These are phyloP conservation scores for Sarcophaga peregrina DNA, from an alignment of 1,140 invertebrate genomes.

Conservation along the genomic window DNA sequence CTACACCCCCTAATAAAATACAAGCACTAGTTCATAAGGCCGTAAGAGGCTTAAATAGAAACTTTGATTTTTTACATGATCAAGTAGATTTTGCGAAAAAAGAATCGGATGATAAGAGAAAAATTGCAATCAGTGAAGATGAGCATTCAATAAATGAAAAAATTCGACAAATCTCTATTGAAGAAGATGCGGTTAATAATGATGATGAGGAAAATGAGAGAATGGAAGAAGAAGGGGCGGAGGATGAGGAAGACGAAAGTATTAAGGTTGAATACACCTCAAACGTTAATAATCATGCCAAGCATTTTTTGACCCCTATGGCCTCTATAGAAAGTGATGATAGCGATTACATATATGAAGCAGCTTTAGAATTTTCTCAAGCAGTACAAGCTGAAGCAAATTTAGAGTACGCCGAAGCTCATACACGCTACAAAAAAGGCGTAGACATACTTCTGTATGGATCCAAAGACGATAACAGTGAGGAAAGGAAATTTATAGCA, in stretches of 20 bases:
- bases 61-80: not conserved
- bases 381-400: slow-evolving; percentile 65
- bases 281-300: slow-evolving; percentile 5
- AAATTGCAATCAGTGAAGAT: slow-evolving; percentile 58
- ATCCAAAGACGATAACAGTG: slow-evolving; percentile 61
- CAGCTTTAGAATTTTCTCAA: slow-evolving; percentile 62
- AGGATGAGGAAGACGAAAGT: slow-evolving; percentile 10
- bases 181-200: slow-evolving; percentile 17
- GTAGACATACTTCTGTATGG: slow-evolving; percentile 67
- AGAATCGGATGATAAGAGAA: slow-evolving; percentile 43
- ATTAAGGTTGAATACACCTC: not conserved
- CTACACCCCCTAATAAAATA: slow-evolving; percentile 28
- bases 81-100: not conserved
- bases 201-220: not conserved
- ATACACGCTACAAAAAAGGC: slow-evolving; percentile 67
- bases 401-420: slow-evolving; percentile 66
- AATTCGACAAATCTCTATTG: not conserved
- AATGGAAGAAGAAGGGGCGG: not conserved
- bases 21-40: slow-evolving; percentile 15
- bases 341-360: slow-evolving; percentile 65
- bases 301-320: slow-evolving; percentile 59
- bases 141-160: slow-evolving; percentile 48
- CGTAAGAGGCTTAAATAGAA: not conserved
- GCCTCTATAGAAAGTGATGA: slow-evolving; percentile 64
- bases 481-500: slow-evolving; percentile 62